Percentiles rank a stretch among this genome's conserved stretches.
Evolutionary conservation across 1,140 invertebrate genomes (phyloP).

Genomic region (Zeugodacus cucurbitae): DNA sequence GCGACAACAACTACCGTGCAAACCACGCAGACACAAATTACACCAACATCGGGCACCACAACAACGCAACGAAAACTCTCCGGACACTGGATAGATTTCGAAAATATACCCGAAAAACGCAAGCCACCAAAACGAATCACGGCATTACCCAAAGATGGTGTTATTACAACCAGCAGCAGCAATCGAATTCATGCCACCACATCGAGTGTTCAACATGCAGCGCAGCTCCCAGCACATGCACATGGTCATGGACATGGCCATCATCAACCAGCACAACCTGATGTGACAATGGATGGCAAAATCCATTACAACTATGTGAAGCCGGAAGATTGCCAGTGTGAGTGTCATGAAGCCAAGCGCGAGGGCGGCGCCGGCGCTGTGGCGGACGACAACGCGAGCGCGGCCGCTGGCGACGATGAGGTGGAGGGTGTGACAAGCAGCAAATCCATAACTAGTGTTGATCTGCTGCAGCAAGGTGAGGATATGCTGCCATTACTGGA

Average conservation of each 20-base stretch:
- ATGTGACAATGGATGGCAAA: slow-evolving; percentile 49
- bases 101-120: slow-evolving; percentile 82
- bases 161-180: neutral
- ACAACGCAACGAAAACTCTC: slow-evolving; percentile 59
- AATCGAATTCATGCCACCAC: neutral
- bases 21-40: slow-evolving; percentile 24
- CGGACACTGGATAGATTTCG: slow-evolving; percentile 84
- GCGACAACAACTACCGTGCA: slow-evolving; percentile 21
- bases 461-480: slow-evolving; percentile 59
- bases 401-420: neutral
- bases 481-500: slow-evolving; percentile 61
- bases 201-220: neutral
- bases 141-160: slow-evolving; percentile 72
- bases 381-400: neutral
- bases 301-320: slow-evolving; percentile 81
- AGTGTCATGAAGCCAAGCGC: slow-evolving; percentile 76
- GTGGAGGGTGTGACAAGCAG: slow-evolving; percentile 52
- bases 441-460: slow-evolving; percentile 55
- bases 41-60: slow-evolving; percentile 42
- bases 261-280: slow-evolving; percentile 43
- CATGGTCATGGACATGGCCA: slow-evolving; percentile 2
- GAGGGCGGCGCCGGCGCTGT: slow-evolving; percentile 48
- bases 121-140: slow-evolving; percentile 84
- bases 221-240: neutral
- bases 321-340: slow-evolving; percentile 84